Conservation (phyloP, 2,797 vertebrate species). For the Vireo griseus region DNA sequence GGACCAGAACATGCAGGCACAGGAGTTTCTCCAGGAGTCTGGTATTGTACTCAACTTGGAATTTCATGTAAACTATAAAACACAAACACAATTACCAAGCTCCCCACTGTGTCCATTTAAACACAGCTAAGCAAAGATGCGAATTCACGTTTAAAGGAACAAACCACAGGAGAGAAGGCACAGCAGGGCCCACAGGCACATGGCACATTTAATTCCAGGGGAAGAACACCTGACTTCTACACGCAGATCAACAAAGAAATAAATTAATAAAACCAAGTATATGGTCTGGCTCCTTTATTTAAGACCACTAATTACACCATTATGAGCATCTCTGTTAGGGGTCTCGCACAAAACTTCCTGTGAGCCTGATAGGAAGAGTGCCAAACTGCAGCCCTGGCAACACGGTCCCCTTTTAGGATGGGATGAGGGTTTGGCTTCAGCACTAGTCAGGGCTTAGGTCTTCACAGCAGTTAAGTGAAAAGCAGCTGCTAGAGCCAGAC, state of each 20-base stretch:
- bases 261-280: background rate
- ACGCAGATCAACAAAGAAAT: background rate
- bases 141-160: background rate
- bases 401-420: fast-evolving
- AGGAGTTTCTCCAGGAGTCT: background rate
- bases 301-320: background rate
- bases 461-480: background rate
- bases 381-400: background rate
- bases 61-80: background rate
- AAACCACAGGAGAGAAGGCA: background rate
- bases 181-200: background rate
- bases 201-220: background rate
- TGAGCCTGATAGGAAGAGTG: background rate
- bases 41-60: background rate
- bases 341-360: background rate
- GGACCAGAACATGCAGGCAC: background rate
- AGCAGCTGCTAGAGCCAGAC: background rate
- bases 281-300: background rate
- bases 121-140: background rate
- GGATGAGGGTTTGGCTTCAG: background rate
- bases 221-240: background rate
- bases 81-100: background rate
- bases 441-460: background rate
- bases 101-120: background rate
- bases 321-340: background rate